Conservation (phyloP, 2,888 invertebrate genomes). For the Clepsis dumicolana region DNA sequence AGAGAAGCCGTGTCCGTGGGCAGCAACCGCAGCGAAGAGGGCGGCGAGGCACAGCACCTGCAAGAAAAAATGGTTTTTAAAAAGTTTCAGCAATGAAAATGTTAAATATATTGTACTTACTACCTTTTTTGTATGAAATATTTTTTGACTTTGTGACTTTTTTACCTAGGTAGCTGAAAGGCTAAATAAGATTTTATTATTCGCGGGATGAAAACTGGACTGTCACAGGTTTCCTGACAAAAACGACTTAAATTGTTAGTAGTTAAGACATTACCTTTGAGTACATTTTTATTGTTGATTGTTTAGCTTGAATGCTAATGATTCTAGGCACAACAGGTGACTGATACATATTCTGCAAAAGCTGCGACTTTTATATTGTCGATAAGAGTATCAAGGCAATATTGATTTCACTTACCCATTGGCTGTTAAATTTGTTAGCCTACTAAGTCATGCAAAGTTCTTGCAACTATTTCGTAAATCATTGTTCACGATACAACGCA, state of each 20-base stretch:
- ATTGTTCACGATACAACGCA: slow-evolving; percentile 37
- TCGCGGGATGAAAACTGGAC: too few relatives aligned
- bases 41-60: slow-evolving; percentile 50
- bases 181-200: too few relatives aligned
- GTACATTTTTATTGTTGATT: slow-evolving; percentile 63
- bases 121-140: too few relatives aligned
- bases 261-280: slow-evolving; percentile 65
- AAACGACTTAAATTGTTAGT: slow-evolving; percentile 29
- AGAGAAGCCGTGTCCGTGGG: slow-evolving; percentile 51
- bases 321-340: slow-evolving; percentile 59
- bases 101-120: too few relatives aligned
- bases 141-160: too few relatives aligned
- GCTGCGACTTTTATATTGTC: slow-evolving; percentile 77
- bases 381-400: slow-evolving; percentile 76
- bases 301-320: slow-evolving; percentile 57
- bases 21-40: slow-evolving; percentile 46
- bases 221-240: too few relatives aligned
- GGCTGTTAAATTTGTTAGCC: slow-evolving; percentile 62
- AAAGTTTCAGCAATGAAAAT: too few relatives aligned
- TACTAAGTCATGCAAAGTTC: slow-evolving; percentile 58
- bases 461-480: slow-evolving; percentile 71
- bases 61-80: slow-evolving; percentile 1
- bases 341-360: slow-evolving; percentile 69
- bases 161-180: too few relatives aligned
- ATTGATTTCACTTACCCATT: slow-evolving; percentile 72